A percentile compares a stretch with the other conserved stretches of the same genome.
Conservation (phyloP, 2,113 vertebrate species). For the Callionymus lyra region DNA sequence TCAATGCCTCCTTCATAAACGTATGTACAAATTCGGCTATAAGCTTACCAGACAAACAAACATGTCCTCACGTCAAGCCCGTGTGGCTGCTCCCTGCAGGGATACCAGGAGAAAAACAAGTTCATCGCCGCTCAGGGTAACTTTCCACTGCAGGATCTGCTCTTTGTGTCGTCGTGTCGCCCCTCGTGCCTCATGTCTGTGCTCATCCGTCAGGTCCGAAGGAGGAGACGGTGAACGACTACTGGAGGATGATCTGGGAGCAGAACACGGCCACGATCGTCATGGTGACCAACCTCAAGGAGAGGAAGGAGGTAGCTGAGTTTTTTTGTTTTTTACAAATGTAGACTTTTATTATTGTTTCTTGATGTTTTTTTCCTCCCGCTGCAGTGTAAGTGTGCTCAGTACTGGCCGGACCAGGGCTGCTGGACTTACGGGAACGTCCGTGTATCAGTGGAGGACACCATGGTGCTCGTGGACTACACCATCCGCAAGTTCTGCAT, state of each 20-base stretch:
- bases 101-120: conserved; percentile 98
- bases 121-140: conserved; percentile 97
- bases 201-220: conserved; percentile 77
- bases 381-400: conserved; percentile 90
- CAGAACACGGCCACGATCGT: conserved; percentile 97
- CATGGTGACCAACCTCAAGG: conserved; percentile 98
- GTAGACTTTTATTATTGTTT: background rate
- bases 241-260: conserved; percentile 99
- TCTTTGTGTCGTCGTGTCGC: too few species aligned
- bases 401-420: conserved; percentile 99
- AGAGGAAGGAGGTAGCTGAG: conserved; percentile 85
- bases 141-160: background rate
- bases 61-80: background rate
- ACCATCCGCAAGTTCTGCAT: conserved; percentile 98
- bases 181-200: too few species aligned
- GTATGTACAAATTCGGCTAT: conserved; percentile 64
- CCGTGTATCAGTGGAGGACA: conserved; percentile 91
- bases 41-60: background rate
- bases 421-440: conserved; percentile 98
- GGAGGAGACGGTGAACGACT: conserved; percentile 97
- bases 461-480: conserved; percentile 93
- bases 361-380: background rate
- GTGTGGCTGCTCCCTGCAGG: conserved; percentile 53
- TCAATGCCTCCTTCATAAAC: conserved; percentile 96
- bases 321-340: background rate